phyloP scores from a whole-genome alignment of 2,888 invertebrate species.

The Cremastobaeus sp. region DNA sequence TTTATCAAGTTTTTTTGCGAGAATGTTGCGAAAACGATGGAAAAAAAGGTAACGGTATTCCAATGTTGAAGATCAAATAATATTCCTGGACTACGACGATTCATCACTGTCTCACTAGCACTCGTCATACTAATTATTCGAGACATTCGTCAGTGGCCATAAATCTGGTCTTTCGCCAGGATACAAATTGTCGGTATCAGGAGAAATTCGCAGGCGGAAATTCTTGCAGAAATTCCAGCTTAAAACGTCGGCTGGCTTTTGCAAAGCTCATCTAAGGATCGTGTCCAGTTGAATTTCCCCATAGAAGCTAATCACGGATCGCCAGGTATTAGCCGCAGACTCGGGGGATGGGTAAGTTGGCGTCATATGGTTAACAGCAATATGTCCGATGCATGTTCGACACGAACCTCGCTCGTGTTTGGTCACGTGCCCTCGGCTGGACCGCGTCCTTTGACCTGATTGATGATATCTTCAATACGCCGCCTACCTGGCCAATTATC shows the following conservation, averaged over 20 bases:
- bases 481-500: slow-evolving; percentile 35
- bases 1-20: no score
- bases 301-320: slow-evolving; percentile 74
- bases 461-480: slow-evolving; percentile 38
- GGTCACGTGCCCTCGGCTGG: slow-evolving; percentile 41
- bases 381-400: slow-evolving; percentile 67
- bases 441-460: slow-evolving; percentile 52
- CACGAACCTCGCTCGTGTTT: slow-evolving; percentile 61
- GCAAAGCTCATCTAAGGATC: slow-evolving; percentile 64
- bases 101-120: slow-evolving; percentile 11
- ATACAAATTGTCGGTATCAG: slow-evolving; percentile 50
- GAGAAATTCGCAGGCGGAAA: no score
- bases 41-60: no score
- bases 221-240: slow-evolving; percentile 4
- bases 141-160: slow-evolving; percentile 19
- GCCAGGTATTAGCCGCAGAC: slow-evolving; percentile 70
- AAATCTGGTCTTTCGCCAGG: slow-evolving; percentile 30
- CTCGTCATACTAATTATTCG: slow-evolving; percentile 26
- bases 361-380: slow-evolving; percentile 64
- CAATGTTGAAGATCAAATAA: no score
- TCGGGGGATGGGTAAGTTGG: slow-evolving; percentile 62
- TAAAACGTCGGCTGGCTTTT: slow-evolving; percentile 4
- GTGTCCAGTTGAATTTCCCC: slow-evolving; percentile 75
- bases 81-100: slow-evolving; percentile 10
- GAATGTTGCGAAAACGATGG: no score